Evolutionary conservation across 2,797 vertebrate species (phyloP).

Genomic region (Oryzias dopingdopingensis): DNA sequence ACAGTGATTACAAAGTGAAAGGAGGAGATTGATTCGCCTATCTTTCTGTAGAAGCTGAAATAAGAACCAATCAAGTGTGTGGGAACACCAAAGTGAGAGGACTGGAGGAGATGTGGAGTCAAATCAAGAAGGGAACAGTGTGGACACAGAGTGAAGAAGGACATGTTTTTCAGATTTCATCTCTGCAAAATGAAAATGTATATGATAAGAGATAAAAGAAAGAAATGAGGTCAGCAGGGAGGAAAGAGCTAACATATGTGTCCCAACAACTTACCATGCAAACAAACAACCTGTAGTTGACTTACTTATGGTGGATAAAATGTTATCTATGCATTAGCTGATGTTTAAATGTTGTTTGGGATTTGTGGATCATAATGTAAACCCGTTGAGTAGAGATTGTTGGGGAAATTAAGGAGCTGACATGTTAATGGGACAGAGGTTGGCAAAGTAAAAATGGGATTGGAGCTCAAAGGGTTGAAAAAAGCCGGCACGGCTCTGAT

Average conservation of each 20-base stretch:
- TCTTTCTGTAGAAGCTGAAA: conserved; percentile 38
- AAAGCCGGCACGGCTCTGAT: conserved; percentile 60
- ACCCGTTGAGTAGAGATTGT: too few relatives aligned
- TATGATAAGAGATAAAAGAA: neutral
- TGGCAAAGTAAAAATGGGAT: conserved; percentile 40
- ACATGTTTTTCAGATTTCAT: conserved; percentile 23
- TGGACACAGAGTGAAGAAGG: conserved; percentile 1
- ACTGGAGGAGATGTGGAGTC: conserved; percentile 7
- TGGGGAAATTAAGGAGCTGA: too few relatives aligned
- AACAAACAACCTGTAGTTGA: too few relatives aligned
- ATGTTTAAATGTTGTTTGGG: too few relatives aligned
- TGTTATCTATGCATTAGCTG: too few relatives aligned
- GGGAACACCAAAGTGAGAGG: conserved; percentile 17
- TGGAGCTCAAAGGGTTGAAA: conserved; percentile 63
- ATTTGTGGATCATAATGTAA: too few relatives aligned
- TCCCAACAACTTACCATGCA: neutral
- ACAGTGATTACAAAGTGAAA: conserved; percentile 59
- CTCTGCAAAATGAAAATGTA: conserved; percentile 2
- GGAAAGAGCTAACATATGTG: neutral
- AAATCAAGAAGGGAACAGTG: conserved; percentile 2
- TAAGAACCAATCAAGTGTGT: conserved; percentile 42
- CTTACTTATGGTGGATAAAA: too few relatives aligned
- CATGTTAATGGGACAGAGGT: conserved; percentile 15
- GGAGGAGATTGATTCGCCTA: conserved; percentile 39
- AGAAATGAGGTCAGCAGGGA: neutral